These are phyloP conservation scores for Agrilus mali DNA, from an alignment of 2,888 invertebrate genomes.

Conservation along the genomic window DNA sequence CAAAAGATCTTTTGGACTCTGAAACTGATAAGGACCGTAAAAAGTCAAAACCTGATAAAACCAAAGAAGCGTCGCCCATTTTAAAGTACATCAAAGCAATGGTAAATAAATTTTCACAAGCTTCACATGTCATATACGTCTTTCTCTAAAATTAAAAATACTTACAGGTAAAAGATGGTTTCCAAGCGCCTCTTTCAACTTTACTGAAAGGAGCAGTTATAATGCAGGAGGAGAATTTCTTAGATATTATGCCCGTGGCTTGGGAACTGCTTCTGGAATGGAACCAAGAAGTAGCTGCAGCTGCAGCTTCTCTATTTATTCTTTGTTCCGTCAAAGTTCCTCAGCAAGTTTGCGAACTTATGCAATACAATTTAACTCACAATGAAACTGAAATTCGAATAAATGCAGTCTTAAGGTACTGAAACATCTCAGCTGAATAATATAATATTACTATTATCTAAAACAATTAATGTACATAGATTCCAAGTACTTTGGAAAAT, in stretches of 20 bases:
- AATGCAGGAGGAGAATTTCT: slow-evolving; percentile 74
- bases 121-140: neutral
- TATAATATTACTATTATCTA: neutral
- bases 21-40: slow-evolving; percentile 32
- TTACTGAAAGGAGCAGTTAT: slow-evolving; percentile 84
- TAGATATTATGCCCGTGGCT: slow-evolving; percentile 79
- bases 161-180: slow-evolving; percentile 67
- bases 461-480: slow-evolving; percentile 31
- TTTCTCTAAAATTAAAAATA: neutral
- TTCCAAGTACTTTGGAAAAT: slow-evolving; percentile 95
- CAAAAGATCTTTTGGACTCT: slow-evolving; percentile 39
- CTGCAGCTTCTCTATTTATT: slow-evolving; percentile 83
- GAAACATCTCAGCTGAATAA: slow-evolving; percentile 2
- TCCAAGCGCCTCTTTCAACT: slow-evolving; percentile 78
- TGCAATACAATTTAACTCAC: slow-evolving; percentile 79
- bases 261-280: slow-evolving; percentile 91
- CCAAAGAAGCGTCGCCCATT: slow-evolving; percentile 54
- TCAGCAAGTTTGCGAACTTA: slow-evolving; percentile 75
- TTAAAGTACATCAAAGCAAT: slow-evolving; percentile 69
- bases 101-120: slow-evolving; percentile 21
- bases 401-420: slow-evolving; percentile 66
- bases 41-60: slow-evolving; percentile 27
- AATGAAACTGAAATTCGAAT: slow-evolving; percentile 70
- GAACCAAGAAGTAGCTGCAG: slow-evolving; percentile 76
- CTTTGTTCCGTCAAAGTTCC: slow-evolving; percentile 88